Evolutionary conservation across 2,113 vertebrate species (phyloP).

Genomic region (Pomatostomus ruficeps): DNA sequence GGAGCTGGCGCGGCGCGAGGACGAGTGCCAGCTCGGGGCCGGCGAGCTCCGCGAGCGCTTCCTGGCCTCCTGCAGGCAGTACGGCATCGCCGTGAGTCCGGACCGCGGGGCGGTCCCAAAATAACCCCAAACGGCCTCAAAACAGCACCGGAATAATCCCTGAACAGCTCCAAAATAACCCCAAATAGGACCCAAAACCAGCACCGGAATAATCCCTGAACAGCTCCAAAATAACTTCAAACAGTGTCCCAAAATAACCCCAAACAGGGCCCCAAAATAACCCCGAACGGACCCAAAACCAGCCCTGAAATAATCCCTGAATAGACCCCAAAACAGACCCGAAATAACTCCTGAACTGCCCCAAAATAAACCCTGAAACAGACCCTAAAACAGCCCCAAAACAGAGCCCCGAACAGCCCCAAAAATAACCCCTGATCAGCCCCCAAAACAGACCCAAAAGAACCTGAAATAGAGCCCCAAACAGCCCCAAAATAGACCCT

Average conservation of each 20-base stretch:
- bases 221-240: too few relatives aligned
- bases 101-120: too few relatives aligned
- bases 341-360: neutral
- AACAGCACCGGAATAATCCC: too few relatives aligned
- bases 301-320: neutral
- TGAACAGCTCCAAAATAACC: too few relatives aligned
- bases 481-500: neutral
- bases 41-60: slow-evolving; percentile 83
- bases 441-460: neutral
- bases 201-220: neutral
- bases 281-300: neutral
- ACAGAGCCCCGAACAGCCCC: neutral
- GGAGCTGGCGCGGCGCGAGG: slow-evolving; percentile 82
- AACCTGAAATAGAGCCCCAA: too few relatives aligned
- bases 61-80: slow-evolving; percentile 84
- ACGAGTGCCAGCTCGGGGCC: slow-evolving; percentile 83
- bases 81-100: slow-evolving; percentile 82
- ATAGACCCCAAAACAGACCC: too few relatives aligned
- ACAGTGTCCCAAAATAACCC: neutral
- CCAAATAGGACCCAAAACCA: neutral
- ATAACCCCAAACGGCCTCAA: too few relatives aligned
- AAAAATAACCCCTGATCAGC: too few relatives aligned
- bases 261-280: too few relatives aligned
- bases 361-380: neutral
- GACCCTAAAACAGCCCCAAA: too few relatives aligned